Base-by-base conservation (phyloP, 1,140 invertebrate genomes). In the Saccostrea cuccullata region DNA sequence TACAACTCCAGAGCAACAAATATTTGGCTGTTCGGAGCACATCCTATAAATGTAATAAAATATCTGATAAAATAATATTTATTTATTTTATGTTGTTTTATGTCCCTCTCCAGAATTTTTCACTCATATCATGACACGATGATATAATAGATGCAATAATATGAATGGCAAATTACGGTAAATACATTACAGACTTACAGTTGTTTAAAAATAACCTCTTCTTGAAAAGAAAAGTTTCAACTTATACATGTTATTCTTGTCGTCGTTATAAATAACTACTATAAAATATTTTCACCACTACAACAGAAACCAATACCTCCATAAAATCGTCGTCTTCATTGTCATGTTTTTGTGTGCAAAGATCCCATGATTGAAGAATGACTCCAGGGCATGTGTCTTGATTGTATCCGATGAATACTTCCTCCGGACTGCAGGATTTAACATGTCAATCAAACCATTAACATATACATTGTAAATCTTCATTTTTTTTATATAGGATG, bases 1-100 rank as follows among this genome's bases (percentile, higher is more conserved):
- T 91, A 20, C 91, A 91, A 89, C 92, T 92, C 86, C 89, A 91
- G 5, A 94, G 88, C 15, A 94, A 56, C 3, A 90, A 70, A 47
- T 85, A 36, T 60, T 92, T 89, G 20, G 89, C 87, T 82, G 47
- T 64, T 64, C n/a, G 58, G 17, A 64, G 58, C 58, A 64, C 58
- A 5, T 64, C 58, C 58, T 64, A n/a, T 64, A 17, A 64, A 20
- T 64, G 17, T 9, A 47, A 47, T 47, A 47, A 8, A 47, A 47
- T 8, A 47, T 47, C 47, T 47, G 1, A 47, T 47, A 6, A 2
- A 47, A 36, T 36, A 36, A 36, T 36, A 36, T 36, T 0, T 0
- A 36, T 36, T 0, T 36, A n/a, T 36, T 36, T 0, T 36, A 36
- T 36, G 30, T 36, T 36, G 30, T 36, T 36, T 36, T 1, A 36